These are phyloP conservation scores for Strix occidentalis DNA, from an alignment of 2,797 vertebrate species.

Conservation along the genomic window DNA sequence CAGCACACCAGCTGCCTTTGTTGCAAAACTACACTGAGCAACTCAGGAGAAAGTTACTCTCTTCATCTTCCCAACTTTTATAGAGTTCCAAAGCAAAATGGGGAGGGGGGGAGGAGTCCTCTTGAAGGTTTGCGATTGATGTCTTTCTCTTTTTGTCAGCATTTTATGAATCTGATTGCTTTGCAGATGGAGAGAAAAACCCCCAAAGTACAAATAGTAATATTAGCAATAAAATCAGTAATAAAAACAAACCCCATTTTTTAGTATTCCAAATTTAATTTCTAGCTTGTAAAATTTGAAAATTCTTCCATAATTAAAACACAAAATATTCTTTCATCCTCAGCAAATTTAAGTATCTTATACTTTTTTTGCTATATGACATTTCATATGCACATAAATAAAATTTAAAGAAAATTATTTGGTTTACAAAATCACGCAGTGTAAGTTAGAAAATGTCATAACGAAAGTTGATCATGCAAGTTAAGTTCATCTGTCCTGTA, in stretches of 20 bases:
- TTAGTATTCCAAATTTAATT: background rate
- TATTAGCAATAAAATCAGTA: background rate
- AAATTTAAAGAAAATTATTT: background rate
- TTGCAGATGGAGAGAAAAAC: background rate
- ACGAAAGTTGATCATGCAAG: background rate
- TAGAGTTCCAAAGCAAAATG: background rate
- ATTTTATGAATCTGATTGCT: background rate
- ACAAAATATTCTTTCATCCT: background rate
- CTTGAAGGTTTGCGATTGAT: background rate
- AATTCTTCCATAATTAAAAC: background rate
- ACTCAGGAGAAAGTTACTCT: background rate
- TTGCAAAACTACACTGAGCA: background rate
- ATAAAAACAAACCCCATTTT: background rate
- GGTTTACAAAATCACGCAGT: background rate
- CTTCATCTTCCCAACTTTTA: background rate
- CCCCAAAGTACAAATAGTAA: background rate
- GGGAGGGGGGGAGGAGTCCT: background rate
- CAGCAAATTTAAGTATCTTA: background rate
- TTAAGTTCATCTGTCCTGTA: background rate
- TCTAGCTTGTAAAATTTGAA: background rate
- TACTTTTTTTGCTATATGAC: background rate
- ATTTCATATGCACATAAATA: background rate
- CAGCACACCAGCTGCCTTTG: background rate
- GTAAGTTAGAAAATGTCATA: background rate
- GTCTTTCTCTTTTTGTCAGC: background rate